These are phyloP conservation scores for Eucidaris tribuloides DNA, from an alignment of 35 echinoderm and acorn worm species.

Conservation along the genomic window DNA sequence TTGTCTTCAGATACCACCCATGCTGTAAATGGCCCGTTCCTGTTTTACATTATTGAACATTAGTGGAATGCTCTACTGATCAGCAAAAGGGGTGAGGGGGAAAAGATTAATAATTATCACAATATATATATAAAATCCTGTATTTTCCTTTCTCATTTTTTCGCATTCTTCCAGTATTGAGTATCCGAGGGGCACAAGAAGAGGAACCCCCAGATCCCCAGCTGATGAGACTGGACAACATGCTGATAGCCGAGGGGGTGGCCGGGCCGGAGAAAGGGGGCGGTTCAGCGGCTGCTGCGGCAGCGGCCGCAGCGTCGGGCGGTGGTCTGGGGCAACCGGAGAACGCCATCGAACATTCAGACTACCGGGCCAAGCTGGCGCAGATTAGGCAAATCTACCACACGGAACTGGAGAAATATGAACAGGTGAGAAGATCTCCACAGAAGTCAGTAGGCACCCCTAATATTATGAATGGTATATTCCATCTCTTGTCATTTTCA, in stretches of 20 bases:
- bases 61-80: too few species aligned
- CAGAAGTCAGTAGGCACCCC: too few species aligned
- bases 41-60: too few species aligned
- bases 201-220: constrained; percentile 99
- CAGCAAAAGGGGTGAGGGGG: neutral
- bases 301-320: constrained; percentile 93
- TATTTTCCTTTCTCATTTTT: constrained; percentile 1
- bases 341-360: constrained; percentile 98
- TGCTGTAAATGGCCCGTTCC: too few species aligned
- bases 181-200: constrained; percentile 97
- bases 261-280: constrained; percentile 98
- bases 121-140: too few species aligned
- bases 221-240: constrained; percentile 98
- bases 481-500: too few species aligned
- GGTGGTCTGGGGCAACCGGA: constrained; percentile 96
- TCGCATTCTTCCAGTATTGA: constrained; percentile 82
- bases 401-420: constrained; percentile 99
- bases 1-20: too few species aligned
- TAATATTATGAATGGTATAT: too few species aligned
- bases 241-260: constrained; percentile 99
- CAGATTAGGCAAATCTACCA: constrained; percentile 99
- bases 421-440: constrained; percentile 75
- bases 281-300: constrained; percentile 91
- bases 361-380: constrained; percentile 97
- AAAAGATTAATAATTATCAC: neutral